These are phyloP conservation scores for Elaeidobius kamerunicus DNA, from an alignment of 2,888 invertebrate species.

Conservation along the genomic window DNA sequence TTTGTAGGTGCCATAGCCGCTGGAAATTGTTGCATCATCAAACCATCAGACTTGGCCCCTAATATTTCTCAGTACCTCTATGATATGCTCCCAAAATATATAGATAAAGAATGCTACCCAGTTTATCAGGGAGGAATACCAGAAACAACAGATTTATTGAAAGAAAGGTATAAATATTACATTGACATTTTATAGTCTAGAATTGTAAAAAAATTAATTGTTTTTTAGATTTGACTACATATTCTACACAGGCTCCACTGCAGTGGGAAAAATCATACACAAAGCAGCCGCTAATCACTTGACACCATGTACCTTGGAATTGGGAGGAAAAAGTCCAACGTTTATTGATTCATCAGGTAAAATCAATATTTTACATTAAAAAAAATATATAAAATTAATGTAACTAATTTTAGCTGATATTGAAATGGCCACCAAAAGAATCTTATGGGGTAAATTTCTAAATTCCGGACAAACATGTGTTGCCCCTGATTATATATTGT, in stretches of 20 bases:
- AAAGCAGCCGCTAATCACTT: conserved; percentile 79
- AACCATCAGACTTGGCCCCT: conserved; percentile 86
- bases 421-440: conserved; percentile 70
- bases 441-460: conserved; percentile 93
- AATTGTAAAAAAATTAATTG: background rate
- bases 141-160: conserved; percentile 82
- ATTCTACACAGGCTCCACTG: conserved; percentile 77
- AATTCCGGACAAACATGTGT: conserved; percentile 96
- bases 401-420: conserved; percentile 60
- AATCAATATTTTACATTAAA: background rate
- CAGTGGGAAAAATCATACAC: conserved; percentile 85
- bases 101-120: conserved; percentile 85
- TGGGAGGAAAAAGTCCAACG: conserved; percentile 82
- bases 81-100: conserved; percentile 78
- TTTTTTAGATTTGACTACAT: conserved; percentile 81
- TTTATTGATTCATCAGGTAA: conserved; percentile 76
- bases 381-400: background rate
- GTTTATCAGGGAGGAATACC: conserved; percentile 79
- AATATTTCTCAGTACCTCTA: conserved; percentile 70
- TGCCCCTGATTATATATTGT: conserved; percentile 92
- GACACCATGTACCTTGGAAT: conserved; percentile 72
- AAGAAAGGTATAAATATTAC: conserved; percentile 53
- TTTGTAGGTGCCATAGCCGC: conserved; percentile 75
- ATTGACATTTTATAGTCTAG: background rate
- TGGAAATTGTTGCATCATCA: conserved; percentile 91